Base-by-base conservation (phyloP, 2,888 invertebrate species). In the Flabesymbios commensalis region DNA sequence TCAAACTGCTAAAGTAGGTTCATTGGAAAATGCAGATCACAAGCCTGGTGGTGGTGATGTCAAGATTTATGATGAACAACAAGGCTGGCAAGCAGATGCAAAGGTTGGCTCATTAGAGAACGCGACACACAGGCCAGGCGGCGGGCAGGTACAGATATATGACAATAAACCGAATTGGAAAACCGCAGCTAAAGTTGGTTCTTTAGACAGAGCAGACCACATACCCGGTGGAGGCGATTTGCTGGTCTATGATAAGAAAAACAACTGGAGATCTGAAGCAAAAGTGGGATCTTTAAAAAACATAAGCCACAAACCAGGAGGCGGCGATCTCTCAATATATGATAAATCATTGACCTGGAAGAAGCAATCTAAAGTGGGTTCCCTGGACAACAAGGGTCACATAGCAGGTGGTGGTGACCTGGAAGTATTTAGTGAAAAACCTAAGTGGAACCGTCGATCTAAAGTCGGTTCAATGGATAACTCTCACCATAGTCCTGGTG, bases 31-130 rank as follows among this genome's bases (percentile, higher is more conserved):
- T n/a, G n/a, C n/a, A n/a, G n/a, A n/a, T n/a, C n/a, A n/a, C n/a
- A n/a, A n/a, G n/a, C n/a, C 36, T 14, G 55, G 39, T 24, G 24
- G 24, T 14, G 5, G 28, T n/a, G 24, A 54, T 42, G 42, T 36
- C 5, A 26, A 26, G 39, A 54, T 5, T 7, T 29, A 24, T 4
- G 41, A 19, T 45, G 14, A 42, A 2, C 29, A 39, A 19, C 42
- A 70, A 43, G 68, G 68, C 26, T 68, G 64, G 65, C 65, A 59
- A 29, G 68, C 45, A 7, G 22, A 57, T 41, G 63, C 69, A 29
- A 69, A 68, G 43, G 49, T 67, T 43, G 69, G 69, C 10, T 70
- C 70, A 4, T 26, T 69, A 39, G 69, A 65, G 7, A 68, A 70
- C 28, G 61, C 62, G 19, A 26, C 41, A 5, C 61, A 70, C 53